Conservation (phyloP, 2,888 invertebrate species). For the Tinea semifulvella region DNA sequence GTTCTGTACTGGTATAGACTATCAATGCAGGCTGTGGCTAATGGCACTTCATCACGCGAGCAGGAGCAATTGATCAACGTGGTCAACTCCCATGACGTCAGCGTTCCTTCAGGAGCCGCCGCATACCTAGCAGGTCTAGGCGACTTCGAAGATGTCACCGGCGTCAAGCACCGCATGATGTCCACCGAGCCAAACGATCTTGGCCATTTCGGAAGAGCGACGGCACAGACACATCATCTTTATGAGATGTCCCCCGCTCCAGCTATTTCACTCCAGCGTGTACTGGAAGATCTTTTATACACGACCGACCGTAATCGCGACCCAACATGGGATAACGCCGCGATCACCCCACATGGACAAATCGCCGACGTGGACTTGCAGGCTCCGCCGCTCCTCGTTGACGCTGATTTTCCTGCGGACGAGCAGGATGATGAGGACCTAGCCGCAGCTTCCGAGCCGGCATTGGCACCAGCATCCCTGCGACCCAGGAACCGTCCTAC, state of each 20-base stretch:
- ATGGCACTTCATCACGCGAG: neutral
- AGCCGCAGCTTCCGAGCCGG: neutral
- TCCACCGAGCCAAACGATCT: slow-evolving; percentile 16
- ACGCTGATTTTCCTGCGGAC: neutral
- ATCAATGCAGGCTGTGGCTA: neutral
- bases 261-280: slow-evolving; percentile 17
- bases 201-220: slow-evolving; percentile 17
- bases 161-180: slow-evolving; percentile 15
- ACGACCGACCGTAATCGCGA: neutral
- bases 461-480: neutral
- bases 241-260: slow-evolving; percentile 20
- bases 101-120: slow-evolving; percentile 19
- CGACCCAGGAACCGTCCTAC: neutral
- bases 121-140: slow-evolving; percentile 18
- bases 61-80: neutral
- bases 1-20: neutral
- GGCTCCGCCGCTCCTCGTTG: neutral
- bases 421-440: slow-evolving; percentile 1
- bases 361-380: neutral
- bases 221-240: slow-evolving; percentile 16
- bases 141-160: slow-evolving; percentile 19
- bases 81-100: neutral
- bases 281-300: slow-evolving; percentile 14
- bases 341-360: neutral
- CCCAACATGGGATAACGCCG: neutral